Percentiles rank a stretch among this genome's conserved stretches.
Conservation (phyloP, 2,888 invertebrate species). For the Oegoconia quadripuncta region DNA sequence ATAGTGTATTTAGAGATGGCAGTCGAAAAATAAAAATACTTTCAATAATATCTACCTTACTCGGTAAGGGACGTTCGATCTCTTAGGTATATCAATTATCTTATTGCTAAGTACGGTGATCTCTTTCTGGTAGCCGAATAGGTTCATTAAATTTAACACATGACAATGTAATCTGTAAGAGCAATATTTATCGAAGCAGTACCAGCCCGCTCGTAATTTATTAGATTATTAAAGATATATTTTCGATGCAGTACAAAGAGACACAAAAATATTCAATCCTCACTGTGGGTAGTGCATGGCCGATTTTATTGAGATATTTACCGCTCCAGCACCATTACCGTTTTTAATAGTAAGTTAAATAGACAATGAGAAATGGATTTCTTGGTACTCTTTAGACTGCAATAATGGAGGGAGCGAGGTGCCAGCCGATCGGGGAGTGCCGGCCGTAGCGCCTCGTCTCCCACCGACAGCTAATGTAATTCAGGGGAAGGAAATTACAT, state of each 20-base stretch:
- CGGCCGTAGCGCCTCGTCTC: conserved; percentile 27
- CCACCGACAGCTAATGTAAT: conserved; percentile 58
- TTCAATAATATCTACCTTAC: conserved; percentile 75
- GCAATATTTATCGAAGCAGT: conserved; percentile 67
- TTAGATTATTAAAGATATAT: conserved; percentile 27
- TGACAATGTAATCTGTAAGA: conserved; percentile 58
- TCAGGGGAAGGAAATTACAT: conserved; percentile 71
- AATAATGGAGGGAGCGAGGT: background rate
- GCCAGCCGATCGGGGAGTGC: conserved; percentile 27
- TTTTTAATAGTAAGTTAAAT: background rate
- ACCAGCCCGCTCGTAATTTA: conserved; percentile 65
- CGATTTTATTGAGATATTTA: too few species aligned
- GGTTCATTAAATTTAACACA: conserved; percentile 49
- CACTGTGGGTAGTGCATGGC: too few species aligned
- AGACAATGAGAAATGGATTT: background rate
- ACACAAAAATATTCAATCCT: conserved; percentile 12
- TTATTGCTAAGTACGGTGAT: conserved; percentile 75
- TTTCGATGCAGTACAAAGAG: conserved; percentile 22
- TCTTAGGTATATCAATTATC: conserved; percentile 75
- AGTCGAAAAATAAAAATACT: conserved; percentile 69
- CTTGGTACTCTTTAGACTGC: background rate
- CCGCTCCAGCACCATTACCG: too few species aligned
- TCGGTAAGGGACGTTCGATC: conserved; percentile 79
- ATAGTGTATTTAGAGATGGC: conserved; percentile 61
- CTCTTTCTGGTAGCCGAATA: conserved; percentile 64